phyloP scores from a whole-genome alignment of 1,140 invertebrate species.

The Thaumetopoea pityocampa region DNA sequence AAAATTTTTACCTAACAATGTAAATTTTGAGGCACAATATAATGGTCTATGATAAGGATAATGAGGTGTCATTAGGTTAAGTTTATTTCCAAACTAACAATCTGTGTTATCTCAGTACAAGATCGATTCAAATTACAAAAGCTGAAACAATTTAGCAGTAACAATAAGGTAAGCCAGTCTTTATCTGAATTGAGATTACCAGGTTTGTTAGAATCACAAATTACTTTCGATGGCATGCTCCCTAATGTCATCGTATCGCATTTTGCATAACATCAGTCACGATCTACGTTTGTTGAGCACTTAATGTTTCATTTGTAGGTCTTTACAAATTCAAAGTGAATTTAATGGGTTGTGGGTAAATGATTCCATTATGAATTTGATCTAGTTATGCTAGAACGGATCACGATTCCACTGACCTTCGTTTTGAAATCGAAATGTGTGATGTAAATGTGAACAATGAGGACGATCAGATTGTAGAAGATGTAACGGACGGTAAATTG shows the following conservation, averaged over 20 bases:
- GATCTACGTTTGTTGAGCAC: slow-evolving; percentile 38
- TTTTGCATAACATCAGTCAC: slow-evolving; percentile 62
- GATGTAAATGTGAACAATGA: slow-evolving; percentile 12
- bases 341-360: slow-evolving; percentile 50
- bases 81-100: too few relatives aligned
- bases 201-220: slow-evolving; percentile 6
- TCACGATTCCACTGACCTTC: slow-evolving; percentile 69
- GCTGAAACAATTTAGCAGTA: too few relatives aligned
- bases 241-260: slow-evolving; percentile 38
- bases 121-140: too few relatives aligned
- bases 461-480: slow-evolving; percentile 1
- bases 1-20: too few relatives aligned
- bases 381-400: slow-evolving; percentile 54
- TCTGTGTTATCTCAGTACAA: too few relatives aligned
- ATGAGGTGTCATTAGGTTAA: too few relatives aligned
- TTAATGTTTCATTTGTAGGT: slow-evolving; percentile 47
- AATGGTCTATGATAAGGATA: too few relatives aligned
- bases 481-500: too few relatives aligned
- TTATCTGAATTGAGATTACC: slow-evolving; percentile 1
- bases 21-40: too few relatives aligned
- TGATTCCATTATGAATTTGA: slow-evolving; percentile 41
- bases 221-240: slow-evolving; percentile 38
- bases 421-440: slow-evolving; percentile 42
- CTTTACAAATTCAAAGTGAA: slow-evolving; percentile 48
- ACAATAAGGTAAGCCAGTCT: not conserved